A percentile compares a stretch with the other conserved stretches of the same genome.
Conservation (phyloP, 2,888 invertebrate species). For the Diaprepes abbreviatus region DNA sequence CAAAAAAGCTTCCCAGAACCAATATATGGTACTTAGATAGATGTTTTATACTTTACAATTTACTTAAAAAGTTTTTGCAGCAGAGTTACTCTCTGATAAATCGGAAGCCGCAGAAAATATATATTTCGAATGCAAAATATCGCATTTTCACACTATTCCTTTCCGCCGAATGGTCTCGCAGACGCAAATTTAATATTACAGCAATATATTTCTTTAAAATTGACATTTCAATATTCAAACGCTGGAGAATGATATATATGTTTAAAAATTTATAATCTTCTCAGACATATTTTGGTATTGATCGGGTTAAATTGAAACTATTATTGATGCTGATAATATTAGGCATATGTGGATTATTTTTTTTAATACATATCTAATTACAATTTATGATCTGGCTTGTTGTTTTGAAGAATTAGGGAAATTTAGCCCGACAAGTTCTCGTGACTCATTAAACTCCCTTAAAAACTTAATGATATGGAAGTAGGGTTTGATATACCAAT, state of each 20-base stretch:
- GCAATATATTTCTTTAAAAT: constrained; percentile 52
- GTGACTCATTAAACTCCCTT: too few species aligned
- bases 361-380: too few species aligned
- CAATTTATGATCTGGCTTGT: too few species aligned
- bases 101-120: constrained; percentile 35
- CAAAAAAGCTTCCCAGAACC: too few species aligned
- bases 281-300: not conserved
- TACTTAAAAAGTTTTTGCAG: constrained; percentile 7
- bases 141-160: constrained; percentile 38
- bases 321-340: too few species aligned
- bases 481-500: too few species aligned
- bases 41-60: not conserved
- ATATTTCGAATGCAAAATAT: constrained; percentile 29
- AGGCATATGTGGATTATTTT: too few species aligned
- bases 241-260: constrained; percentile 8
- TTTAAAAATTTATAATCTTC: constrained; percentile 15
- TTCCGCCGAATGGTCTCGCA: constrained; percentile 17
- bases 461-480: too few species aligned
- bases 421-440: too few species aligned
- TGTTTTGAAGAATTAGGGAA: too few species aligned
- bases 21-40: too few species aligned
- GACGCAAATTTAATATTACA: constrained; percentile 46
- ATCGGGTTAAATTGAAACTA: not conserved
- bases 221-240: constrained; percentile 53
- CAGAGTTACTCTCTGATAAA: constrained; percentile 38